Evolutionary conservation across 2,888 invertebrate species (phyloP), one percentile per base, ranked within the genome.

Genomic region (Bugulina stolonifera): DNA sequence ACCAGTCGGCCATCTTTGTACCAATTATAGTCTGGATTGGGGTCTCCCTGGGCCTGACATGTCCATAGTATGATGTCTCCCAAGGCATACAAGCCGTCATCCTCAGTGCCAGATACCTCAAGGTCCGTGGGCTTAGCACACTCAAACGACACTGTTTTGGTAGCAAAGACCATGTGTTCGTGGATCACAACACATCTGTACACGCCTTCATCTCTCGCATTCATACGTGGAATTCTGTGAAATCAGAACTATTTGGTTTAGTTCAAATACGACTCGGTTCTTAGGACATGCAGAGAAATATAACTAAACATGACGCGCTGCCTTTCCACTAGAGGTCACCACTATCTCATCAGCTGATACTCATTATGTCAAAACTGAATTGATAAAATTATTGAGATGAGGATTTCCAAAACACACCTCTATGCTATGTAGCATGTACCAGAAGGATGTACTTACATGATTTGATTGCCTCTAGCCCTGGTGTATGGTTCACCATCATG

Each of bases 401-500:
- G n/a, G n/a, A n/a, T n/a, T n/a, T n/a, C n/a, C n/a, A n/a, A n/a
- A n/a, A n/a, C n/a, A n/a, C n/a, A n/a, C n/a, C n/a, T n/a, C n/a
- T n/a, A n/a, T n/a, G n/a, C n/a, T n/a, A n/a, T n/a, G n/a, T n/a
- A n/a, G n/a, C n/a, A n/a, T n/a, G n/a, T n/a, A n/a, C n/a, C n/a
- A n/a, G n/a, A n/a, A n/a, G n/a, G n/a, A n/a, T n/a, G n/a, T 14
- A 64, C 64, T 64, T 34, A 34, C 64, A 22, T 64, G 2, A 64
- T 5, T 25, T 18, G 22, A 5, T 34, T 64, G 64, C 64, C 64
- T 64, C 27, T 22, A 5, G 32, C 64, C 3, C 32, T 64, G 34
- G 14, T 18, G 27, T 64, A 64, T 27, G 64, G 64, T 32, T 10
- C 3, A n/a, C 34, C 27, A 27, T 64, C 32, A 10, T 32, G 10